Percentiles rank a stretch among this genome's conserved stretches.
Evolutionary conservation across 2,113 vertebrate species (phyloP).

Genomic region (Acanthisitta chloris): DNA sequence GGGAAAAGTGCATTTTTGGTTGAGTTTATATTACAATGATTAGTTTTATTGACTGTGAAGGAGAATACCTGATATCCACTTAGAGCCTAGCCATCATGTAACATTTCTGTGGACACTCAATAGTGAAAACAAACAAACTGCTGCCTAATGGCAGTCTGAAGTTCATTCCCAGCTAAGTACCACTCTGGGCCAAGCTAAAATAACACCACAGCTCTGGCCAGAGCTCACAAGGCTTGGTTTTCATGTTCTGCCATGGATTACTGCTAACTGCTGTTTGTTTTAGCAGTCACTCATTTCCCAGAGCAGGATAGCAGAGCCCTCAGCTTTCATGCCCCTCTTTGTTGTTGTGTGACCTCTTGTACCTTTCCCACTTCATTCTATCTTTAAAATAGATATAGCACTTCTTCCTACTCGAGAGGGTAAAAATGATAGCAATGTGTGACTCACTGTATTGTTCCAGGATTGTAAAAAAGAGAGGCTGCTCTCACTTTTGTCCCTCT

Average conservation of each 20-base stretch:
- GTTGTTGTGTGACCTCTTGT: constrained; percentile 42
- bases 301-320: neutral
- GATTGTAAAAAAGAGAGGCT: neutral
- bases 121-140: constrained; percentile 21
- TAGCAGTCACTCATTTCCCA: constrained; percentile 16
- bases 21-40: neutral
- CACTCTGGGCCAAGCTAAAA: neutral
- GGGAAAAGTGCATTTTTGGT: neutral
- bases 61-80: neutral
- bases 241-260: neutral
- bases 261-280: constrained; percentile 27
- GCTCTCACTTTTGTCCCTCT: neutral
- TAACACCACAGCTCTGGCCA: neutral
- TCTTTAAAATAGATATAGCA: constrained; percentile 54
- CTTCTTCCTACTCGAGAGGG: constrained; percentile 40
- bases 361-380: constrained; percentile 51
- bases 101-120: neutral
- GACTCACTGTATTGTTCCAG: constrained; percentile 40
- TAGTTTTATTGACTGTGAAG: neutral
- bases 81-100: neutral
- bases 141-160: neutral
- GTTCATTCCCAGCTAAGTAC: neutral
- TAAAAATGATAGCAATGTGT: constrained; percentile 27
- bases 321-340: constrained; percentile 2
- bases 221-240: neutral